Conservation (phyloP, 2,797 vertebrate genomes). For the Emys orbicularis region DNA sequence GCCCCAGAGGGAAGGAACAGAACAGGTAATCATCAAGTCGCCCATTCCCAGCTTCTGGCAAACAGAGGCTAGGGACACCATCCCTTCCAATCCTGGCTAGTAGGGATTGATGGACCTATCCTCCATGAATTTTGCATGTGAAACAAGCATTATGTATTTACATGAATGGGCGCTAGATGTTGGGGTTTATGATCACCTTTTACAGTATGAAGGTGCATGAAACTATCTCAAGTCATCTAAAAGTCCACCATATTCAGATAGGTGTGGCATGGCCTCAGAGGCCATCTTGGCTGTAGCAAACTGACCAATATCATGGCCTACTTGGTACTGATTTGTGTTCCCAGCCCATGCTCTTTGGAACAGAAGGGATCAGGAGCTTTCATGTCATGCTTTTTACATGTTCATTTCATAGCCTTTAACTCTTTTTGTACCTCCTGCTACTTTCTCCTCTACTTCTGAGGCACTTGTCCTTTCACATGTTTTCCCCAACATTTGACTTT, state of each 20-base stretch:
- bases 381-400: neutral
- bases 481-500: neutral
- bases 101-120: no score
- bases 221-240: neutral
- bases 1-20: no score
- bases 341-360: neutral
- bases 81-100: no score
- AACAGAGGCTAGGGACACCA: no score
- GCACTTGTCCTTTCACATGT: neutral
- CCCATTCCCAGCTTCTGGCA: no score
- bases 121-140: neutral
- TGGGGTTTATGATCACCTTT: neutral
- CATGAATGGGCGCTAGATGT: neutral
- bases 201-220: neutral
- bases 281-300: neutral
- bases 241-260: neutral
- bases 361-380: no score
- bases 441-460: neutral
- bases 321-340: no score
- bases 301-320: neutral
- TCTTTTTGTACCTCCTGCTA: neutral
- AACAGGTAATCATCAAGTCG: no score
- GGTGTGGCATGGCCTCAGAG: neutral
- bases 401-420: neutral
- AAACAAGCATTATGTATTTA: neutral